Conservation (phyloP, 2,797 vertebrate genomes). For the Sebastes matsubarae region DNA sequence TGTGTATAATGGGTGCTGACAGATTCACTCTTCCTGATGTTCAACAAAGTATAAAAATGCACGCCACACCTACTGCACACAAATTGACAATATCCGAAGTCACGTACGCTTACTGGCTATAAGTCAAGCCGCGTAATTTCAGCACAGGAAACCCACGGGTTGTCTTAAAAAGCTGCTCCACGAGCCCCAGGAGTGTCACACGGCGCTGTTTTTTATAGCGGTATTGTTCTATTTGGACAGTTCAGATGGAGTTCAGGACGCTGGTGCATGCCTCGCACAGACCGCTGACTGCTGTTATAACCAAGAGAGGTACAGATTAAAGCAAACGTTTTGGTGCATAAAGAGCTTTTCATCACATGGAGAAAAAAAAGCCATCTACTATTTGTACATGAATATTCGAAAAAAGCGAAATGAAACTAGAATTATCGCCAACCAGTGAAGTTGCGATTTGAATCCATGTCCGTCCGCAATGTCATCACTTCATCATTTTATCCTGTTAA, state of each 20-base stretch:
- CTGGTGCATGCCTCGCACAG: background rate
- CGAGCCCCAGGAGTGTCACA: constrained; percentile 18
- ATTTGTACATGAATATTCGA: background rate
- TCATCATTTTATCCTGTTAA: no score
- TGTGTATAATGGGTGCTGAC: constrained; percentile 69
- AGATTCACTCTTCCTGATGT: constrained; percentile 73
- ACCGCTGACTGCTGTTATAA: background rate
- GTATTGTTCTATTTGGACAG: constrained; percentile 55
- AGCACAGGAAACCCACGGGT: constrained; percentile 58
- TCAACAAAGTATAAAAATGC: constrained; percentile 30
- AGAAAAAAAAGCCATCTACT: background rate
- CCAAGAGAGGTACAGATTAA: background rate
- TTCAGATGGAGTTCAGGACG: constrained; percentile 58
- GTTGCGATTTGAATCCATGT: no score
- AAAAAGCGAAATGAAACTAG: background rate
- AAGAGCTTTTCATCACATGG: background rate
- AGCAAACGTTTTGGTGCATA: background rate
- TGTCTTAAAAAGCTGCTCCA: constrained; percentile 37
- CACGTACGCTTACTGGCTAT: background rate
- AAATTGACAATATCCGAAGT: background rate
- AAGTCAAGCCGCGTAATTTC: constrained; percentile 41
- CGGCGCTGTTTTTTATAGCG: constrained; percentile 23
- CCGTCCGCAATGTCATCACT: no score
- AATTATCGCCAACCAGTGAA: background rate
- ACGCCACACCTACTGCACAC: constrained; percentile 41